Evolutionary conservation across 2,888 invertebrate species (phyloP).

Genomic region (Erpobdella octoculata): DNA sequence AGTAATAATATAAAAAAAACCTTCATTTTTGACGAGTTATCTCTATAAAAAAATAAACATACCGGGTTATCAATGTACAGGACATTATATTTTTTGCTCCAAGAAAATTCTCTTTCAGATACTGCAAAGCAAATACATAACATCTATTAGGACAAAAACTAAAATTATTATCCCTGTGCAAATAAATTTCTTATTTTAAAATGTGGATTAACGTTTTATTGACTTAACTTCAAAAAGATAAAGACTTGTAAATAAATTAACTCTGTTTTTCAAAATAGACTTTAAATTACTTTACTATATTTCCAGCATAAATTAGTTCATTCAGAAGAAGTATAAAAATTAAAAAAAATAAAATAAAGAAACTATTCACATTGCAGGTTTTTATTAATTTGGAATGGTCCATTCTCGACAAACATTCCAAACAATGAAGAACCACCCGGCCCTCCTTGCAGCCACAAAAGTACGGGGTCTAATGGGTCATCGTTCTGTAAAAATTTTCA

Average conservation of each 20-base stretch:
- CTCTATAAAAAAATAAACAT: constrained; percentile 53
- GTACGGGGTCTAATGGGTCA: constrained; percentile 42
- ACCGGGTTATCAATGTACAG: constrained; percentile 88
- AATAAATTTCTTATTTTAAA: too few species aligned
- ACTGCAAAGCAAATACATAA: constrained; percentile 45
- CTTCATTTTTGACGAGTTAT: neutral
- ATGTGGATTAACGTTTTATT: too few species aligned
- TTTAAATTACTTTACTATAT: neutral
- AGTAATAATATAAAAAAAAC: neutral
- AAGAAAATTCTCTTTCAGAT: constrained; percentile 65
- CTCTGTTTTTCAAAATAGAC: neutral
- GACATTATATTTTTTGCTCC: constrained; percentile 71
- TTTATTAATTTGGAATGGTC: constrained; percentile 62
- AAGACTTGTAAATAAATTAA: neutral
- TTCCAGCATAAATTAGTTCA: neutral
- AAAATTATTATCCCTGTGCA: neutral
- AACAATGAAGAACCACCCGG: constrained; percentile 52
- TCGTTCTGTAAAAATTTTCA: constrained; percentile 5
- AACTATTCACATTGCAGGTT: constrained; percentile 41
- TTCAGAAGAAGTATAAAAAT: neutral
- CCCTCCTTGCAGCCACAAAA: constrained; percentile 54
- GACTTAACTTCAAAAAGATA: neutral
- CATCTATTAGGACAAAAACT: neutral
- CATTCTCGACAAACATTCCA: constrained; percentile 64
- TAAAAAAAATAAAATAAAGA: constrained; percentile 1